Evolutionary conservation across 2,888 invertebrate species (phyloP), one percentile per base, ranked within the genome.

Genomic region (Drosophila tripunctata): DNA sequence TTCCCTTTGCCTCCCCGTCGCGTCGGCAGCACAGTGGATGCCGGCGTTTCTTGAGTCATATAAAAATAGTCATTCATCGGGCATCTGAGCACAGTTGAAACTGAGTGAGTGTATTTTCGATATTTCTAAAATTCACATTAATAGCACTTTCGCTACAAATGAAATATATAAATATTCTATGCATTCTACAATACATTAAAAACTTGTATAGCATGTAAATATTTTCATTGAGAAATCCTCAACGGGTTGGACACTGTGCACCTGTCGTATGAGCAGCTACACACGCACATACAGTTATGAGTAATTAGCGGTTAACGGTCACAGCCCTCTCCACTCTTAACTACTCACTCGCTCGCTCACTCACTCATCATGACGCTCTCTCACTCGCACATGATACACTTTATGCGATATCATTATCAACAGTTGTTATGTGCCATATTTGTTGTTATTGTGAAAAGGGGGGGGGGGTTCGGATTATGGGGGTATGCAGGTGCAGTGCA

Each of bases 121-220:
- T n/a, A n/a, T n/a, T n/a, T n/a, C 48, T 19, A 19, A 36, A 48
- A 15, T 19, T 47, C 36, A 58, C 73, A 80, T 67, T 75, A 66
- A 67, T 68, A 82, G 77, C 83, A 83, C 86, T 86, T 83, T 83
- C 80, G 74, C 80, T 65, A 35, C 48, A 50, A 48, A 43, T 51
- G 47, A 35, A 22, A 21, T 19, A 21, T 27, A 27, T n/a, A n/a
- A n/a, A n/a, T n/a, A n/a, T n/a, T n/a, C n/a, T n/a, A n/a, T n/a
- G n/a, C n/a, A n/a, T 60, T 41, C 22, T 14, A 24, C 40, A 62
- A 35, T 40, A 40, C 31, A 24, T 43, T 64, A 67, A 47, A 47
- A 51, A 54, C 56, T 58, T 61, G 61, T 33, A 14, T 4, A 38
- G 15, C 14, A 22, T 21, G 21, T 31, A 8, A 10, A 8, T 51